A percentile compares a stretch with the other conserved stretches of the same genome.
phyloP scores from a whole-genome alignment of 1,140 invertebrate species.

The Atta colombica region DNA sequence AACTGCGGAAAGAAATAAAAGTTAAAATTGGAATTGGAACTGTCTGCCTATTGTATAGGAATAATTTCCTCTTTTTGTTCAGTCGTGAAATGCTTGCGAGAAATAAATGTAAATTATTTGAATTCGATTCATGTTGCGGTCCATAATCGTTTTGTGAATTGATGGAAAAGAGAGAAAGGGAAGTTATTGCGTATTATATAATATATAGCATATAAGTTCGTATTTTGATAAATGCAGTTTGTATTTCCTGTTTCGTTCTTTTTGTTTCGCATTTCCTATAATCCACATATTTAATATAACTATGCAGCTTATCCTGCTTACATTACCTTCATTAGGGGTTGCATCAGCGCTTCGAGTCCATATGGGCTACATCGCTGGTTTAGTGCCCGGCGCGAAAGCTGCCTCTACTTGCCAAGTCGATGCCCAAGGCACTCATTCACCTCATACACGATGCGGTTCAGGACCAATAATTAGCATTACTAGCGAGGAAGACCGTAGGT shows the following conservation, averaged over 20 bases:
- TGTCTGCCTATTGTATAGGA: not conserved
- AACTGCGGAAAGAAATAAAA: not conserved
- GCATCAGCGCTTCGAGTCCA: conserved; percentile 90
- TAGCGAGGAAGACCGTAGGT: conserved; percentile 83
- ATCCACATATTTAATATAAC: conserved; percentile 27
- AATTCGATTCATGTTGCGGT: not conserved
- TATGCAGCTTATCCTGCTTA: not conserved
- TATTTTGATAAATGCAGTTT: not conserved
- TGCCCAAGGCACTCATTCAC: conserved; percentile 83
- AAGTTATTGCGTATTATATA: conserved; percentile 12
- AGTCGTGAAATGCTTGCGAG: not conserved
- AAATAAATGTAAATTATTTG: conserved; percentile 34
- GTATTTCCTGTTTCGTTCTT: conserved; percentile 13
- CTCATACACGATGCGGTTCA: conserved; percentile 83
- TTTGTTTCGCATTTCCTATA: not conserved
- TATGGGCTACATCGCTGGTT: conserved; percentile 90
- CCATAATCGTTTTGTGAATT: not conserved
- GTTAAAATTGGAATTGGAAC: not conserved
- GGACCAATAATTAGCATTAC: conserved; percentile 86
- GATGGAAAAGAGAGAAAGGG: not conserved
- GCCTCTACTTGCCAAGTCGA: conserved; percentile 84
- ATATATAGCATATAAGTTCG: not conserved
- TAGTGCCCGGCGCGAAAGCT: conserved; percentile 89
- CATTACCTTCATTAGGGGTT: conserved; percentile 85
- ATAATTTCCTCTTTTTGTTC: conserved; percentile 2